Base-by-base conservation (phyloP, 2,113 vertebrate species). In the Rhea pennata region DNA sequence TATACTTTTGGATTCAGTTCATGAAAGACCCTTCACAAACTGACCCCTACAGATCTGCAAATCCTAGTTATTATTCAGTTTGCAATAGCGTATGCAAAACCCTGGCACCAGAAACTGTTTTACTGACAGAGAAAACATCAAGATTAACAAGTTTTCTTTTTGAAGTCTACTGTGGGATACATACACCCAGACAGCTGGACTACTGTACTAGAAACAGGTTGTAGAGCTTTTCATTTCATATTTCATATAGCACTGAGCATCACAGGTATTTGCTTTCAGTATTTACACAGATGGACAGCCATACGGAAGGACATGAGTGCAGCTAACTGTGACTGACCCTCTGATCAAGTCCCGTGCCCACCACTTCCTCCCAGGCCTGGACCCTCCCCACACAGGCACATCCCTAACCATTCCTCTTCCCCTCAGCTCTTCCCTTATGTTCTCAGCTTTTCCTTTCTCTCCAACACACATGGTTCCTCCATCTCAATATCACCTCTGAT, bases 1-100 rank as follows among this genome's bases (percentile, higher is more conserved):
- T 84, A 16, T n/a, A 36, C 83, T 53, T 84, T 94, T 87, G 50
- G 66, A 91, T 97, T 81, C 64, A 48, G 44, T 89, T 92, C 54
- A 78, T 89, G 27, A 84, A 90, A 84, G 54, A 53, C 6, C 39
- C 29, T 90, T 89, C 77, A 78, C 53, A 90, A 74, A 76, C 31
- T 42, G 72, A 14, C 24, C 36, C 33, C 42, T 78, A 17, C 19
- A 84, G 73, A 84, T 44, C 88, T 61, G 36, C 54, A 94, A 91
- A 86, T 88, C 51, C 26, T 86, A 33, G 16, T 73, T 93, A 40
- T 85, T 81, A 90, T 94, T 96, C 83, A 48, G 22, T 80, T 84
- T 94, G 33, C 42, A 86, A 27, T 58, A 84, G 33, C 3, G 19
- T 58, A 31, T 66, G 7, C 48, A 77, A 72, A 69, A 27, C 54